phyloP scores from a whole-genome alignment of 2,888 invertebrate species.

The Cheilosia impressa region DNA sequence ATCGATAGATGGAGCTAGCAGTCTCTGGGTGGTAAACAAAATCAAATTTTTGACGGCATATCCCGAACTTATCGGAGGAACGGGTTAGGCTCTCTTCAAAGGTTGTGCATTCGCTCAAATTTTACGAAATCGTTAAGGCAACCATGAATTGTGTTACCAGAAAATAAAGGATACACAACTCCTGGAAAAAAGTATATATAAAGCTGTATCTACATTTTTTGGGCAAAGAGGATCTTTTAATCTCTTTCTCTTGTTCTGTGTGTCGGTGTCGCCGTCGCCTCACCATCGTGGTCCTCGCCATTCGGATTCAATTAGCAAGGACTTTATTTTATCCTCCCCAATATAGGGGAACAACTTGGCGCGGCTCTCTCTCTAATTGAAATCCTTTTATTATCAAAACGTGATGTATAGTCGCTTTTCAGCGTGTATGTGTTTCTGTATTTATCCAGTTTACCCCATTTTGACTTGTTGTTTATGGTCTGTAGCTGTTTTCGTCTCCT shows the following conservation, averaged over 20 bases:
- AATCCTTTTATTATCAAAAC: slow-evolving; percentile 70
- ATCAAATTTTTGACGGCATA: slow-evolving; percentile 23
- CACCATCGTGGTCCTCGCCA: slow-evolving; percentile 24
- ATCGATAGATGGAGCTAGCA: slow-evolving; percentile 32
- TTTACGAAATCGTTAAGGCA: slow-evolving; percentile 18
- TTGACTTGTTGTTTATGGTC: slow-evolving; percentile 67
- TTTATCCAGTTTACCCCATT: slow-evolving; percentile 41
- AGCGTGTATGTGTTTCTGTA: slow-evolving; percentile 23
- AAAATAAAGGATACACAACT: slow-evolving; percentile 20
- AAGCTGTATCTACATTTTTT: not conserved
- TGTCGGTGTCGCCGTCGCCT: not conserved
- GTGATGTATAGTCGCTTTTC: slow-evolving; percentile 51
- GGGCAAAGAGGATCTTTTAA: slow-evolving; percentile 30
- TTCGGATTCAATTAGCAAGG: slow-evolving; percentile 66
- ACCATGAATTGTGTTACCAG: slow-evolving; percentile 20
- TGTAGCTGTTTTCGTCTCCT: slow-evolving; percentile 2
- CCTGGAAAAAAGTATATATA: not conserved
- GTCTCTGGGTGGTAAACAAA: slow-evolving; percentile 30
- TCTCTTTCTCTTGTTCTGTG: slow-evolving; percentile 17
- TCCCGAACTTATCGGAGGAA: slow-evolving; percentile 1
- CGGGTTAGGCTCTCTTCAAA: slow-evolving; percentile 3
- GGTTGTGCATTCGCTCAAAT: slow-evolving; percentile 20
- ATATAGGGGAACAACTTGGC: slow-evolving; percentile 24
- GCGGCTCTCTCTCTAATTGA: slow-evolving; percentile 42
- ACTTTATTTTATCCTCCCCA: slow-evolving; percentile 32